Base-by-base conservation (phyloP, 2,888 invertebrate genomes). In the Perithous albicinctus region DNA sequence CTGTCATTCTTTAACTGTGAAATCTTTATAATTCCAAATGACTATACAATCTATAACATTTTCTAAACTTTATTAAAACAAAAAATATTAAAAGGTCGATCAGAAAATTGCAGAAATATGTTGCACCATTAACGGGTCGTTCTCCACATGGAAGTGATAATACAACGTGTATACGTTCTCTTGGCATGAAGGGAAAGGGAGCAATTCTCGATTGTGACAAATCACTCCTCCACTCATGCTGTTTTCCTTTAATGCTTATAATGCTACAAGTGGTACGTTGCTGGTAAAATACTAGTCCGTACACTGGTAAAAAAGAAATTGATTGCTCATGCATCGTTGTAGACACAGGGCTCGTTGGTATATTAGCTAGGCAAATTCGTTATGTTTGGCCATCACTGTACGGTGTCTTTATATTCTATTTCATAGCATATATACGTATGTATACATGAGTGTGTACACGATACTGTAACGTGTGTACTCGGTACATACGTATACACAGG, bases 311-410 rank as follows among this genome's bases (percentile, higher is more conserved):
- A 32, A 66, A n/a, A n/a, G n/a, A 32, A 48, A 64, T 43, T 66
- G 35, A 66, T 66, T 32, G 20, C 46, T 15, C 46, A 29, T 12
- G 18, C 18, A 48, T 5, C 15, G 12, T 32, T 67, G 23, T 48
- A 20, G 23, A 32, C 23, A 67, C 51, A 35, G 41, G 41, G 12
- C 41, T 23, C 7, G 10, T 63, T 20, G 41, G 38, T 35, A 67
- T 67, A 23, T 51, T 51, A 23, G 35, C 38, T 7, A 51, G 23
- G 35, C 35, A 48, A n/a, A 35, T 67, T 67, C 67, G 20, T 67
- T 51, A 23, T 51, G 51, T 67, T 67, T 51, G 51, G 7, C 35
- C 35, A 51, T 51, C 67, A 15, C 35, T n/a, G 46, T 3, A 18
- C 32, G 18, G 32, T 48, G 35, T 23, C 51, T 67, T 51, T 51